A percentile compares a stretch with the other conserved stretches of the same genome.
Evolutionary conservation across 2,797 vertebrate genomes (phyloP).

Genomic region (Spheniscus humboldti): DNA sequence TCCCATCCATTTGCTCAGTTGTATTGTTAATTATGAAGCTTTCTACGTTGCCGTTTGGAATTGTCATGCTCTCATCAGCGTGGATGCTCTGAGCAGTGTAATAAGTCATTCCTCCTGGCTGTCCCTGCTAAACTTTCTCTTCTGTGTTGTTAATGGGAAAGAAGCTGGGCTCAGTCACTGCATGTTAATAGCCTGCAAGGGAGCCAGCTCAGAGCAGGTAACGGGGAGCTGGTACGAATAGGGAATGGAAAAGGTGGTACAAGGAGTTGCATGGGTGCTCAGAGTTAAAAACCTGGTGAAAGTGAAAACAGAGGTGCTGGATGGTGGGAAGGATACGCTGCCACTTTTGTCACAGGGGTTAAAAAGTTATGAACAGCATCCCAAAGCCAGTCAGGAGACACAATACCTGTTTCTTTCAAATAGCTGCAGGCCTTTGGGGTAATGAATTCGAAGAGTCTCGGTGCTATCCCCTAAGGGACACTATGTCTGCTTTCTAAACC

Average conservation of each 20-base stretch:
- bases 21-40: conserved; percentile 31
- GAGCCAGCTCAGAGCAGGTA: not conserved
- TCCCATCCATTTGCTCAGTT: conserved; percentile 12
- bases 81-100: not conserved
- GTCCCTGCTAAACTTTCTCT: conserved; percentile 31
- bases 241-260: not conserved
- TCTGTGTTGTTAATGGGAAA: not conserved
- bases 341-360: not conserved
- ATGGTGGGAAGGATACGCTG: not conserved
- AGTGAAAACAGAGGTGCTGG: not conserved
- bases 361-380: not conserved
- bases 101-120: conserved; percentile 36
- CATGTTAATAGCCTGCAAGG: not conserved
- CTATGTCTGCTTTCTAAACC: conserved; percentile 8
- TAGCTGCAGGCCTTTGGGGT: conserved; percentile 2
- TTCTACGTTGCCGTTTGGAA: not conserved
- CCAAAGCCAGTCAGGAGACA: not conserved
- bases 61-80: not conserved
- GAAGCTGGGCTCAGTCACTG: not conserved
- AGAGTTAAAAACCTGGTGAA: not conserved
- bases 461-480: not conserved
- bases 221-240: not conserved
- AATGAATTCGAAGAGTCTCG: conserved; percentile 6
- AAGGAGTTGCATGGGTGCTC: not conserved
- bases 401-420: not conserved